Evolutionary conservation across 2,113 vertebrate species (phyloP), one percentile per base, ranked within the genome.

Genomic region (Leucosticte australis): DNA sequence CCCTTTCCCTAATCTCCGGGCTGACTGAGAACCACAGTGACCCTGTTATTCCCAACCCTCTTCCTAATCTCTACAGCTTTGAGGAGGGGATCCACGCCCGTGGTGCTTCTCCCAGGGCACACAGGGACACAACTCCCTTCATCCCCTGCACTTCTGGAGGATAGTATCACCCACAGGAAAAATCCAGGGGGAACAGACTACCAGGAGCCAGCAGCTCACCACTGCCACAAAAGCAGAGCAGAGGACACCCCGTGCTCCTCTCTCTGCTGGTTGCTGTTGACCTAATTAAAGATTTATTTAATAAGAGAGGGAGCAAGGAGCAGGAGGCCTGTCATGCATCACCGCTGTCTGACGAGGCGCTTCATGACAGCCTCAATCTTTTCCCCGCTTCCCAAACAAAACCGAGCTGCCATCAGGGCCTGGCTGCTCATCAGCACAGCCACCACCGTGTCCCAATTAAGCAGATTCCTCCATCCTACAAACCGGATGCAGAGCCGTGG

Each of bases 281-380:
- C 94, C 95, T 93, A 94, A 95, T 92, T 96, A 93, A 95, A 93
- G 84, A 77, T 90, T 92, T 95, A 91, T 86, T 93, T 67, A 91
- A 91, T 88, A 85, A 67, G 88, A 83, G 83, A 79, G 79, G 90
- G 85, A 94, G 87, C 22, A 26, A 79, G 79, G 79, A 96, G 84
- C 62, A 5, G 70, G 75, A 95, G 75, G 65, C 77, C 87, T 75
- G 87, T 83, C 88, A 55, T 35, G 84, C 93, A 90, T 88, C 90
- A 56, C 62, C 2, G 8, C 88, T 53, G 41, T 89, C 85, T 70
- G 87, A 83, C 53, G 8, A 83, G 76, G 91, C 15, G 10, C 89
- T 95, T 90, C 77, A 83, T 92, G 94, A 86, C 90, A 78, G 90
- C 87, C 93, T 89, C 93, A 52, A 83, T 90, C 89, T 92, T 92